phyloP scores from a whole-genome alignment of 2,797 vertebrate genomes.

The Margarornis squamiger region DNA sequence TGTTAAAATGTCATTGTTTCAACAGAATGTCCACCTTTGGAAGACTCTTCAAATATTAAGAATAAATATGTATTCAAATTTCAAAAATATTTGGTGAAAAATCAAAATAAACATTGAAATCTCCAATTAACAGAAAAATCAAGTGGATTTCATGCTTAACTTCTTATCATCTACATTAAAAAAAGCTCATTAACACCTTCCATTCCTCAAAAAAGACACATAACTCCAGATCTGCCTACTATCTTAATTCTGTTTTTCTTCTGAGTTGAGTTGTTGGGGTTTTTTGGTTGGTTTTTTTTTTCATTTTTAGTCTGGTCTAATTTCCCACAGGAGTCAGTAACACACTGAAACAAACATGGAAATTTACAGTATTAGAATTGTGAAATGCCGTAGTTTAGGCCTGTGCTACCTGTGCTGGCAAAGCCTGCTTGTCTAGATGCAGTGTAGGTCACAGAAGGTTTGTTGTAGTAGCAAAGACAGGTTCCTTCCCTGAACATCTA shows the following conservation, averaged over 20 bases:
- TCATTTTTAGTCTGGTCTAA: not conserved
- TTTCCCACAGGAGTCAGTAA: not conserved
- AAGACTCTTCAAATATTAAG: not conserved
- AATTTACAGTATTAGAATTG: not conserved
- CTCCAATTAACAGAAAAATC: not conserved
- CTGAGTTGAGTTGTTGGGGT: no score
- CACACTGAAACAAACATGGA: not conserved
- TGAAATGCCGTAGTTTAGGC: not conserved
- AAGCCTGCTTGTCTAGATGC: not conserved
- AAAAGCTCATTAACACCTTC: not conserved
- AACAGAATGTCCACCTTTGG: not conserved
- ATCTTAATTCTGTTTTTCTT: not conserved
- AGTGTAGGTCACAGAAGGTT: not conserved
- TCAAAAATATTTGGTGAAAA: not conserved
- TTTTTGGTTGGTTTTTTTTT: not conserved
- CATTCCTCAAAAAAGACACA: not conserved
- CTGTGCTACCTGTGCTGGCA: not conserved
- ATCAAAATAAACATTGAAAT: not conserved
- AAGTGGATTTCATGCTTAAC: not conserved
- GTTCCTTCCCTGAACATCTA: not conserved
- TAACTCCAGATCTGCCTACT: not conserved
- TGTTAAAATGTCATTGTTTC: not conserved
- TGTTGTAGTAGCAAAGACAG: not conserved
- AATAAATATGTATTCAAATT: not conserved
- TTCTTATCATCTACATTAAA: not conserved